Percentiles rank a stretch among this genome's conserved stretches.
Evolutionary conservation across 2,113 vertebrate species (phyloP).

Genomic region (Pagrus major): DNA sequence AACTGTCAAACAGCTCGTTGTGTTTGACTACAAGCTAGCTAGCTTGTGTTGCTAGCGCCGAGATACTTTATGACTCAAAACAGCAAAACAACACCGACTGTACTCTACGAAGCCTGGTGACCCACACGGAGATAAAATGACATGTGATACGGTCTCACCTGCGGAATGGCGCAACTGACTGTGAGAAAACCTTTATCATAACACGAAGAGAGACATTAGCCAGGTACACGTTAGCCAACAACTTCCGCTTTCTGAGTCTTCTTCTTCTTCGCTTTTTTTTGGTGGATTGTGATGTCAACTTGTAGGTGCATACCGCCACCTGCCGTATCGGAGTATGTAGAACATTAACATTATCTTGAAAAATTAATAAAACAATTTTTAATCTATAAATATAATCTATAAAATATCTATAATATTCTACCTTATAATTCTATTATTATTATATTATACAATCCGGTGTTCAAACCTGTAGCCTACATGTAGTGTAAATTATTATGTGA

Average conservation of each 20-base stretch:
- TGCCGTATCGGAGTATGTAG: too few relatives aligned
- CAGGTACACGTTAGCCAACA: background rate
- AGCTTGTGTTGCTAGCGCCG: slow-evolving; percentile 51
- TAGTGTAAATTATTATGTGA: background rate
- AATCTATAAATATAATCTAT: too few relatives aligned
- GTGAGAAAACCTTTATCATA: background rate
- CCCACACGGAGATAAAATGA: accelerated
- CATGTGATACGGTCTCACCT: slow-evolving; percentile 30
- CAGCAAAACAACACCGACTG: too few relatives aligned
- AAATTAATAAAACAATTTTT: too few relatives aligned
- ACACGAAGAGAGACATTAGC: background rate
- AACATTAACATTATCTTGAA: too few relatives aligned
- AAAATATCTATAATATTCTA: too few relatives aligned
- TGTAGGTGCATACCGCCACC: too few relatives aligned
- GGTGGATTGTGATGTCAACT: too few relatives aligned
- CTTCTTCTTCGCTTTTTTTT: too few relatives aligned
- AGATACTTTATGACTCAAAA: background rate
- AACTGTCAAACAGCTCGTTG: background rate
- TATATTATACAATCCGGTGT: too few relatives aligned
- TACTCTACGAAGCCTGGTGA: background rate
- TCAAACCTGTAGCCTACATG: too few relatives aligned
- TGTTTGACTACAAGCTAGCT: slow-evolving; percentile 23
- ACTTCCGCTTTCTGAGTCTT: slow-evolving; percentile 45
- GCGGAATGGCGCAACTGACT: background rate
- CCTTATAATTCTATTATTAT: too few relatives aligned